These are phyloP conservation scores for Melanophora roralis DNA, from an alignment of 2,888 invertebrate genomes.

Conservation along the genomic window DNA sequence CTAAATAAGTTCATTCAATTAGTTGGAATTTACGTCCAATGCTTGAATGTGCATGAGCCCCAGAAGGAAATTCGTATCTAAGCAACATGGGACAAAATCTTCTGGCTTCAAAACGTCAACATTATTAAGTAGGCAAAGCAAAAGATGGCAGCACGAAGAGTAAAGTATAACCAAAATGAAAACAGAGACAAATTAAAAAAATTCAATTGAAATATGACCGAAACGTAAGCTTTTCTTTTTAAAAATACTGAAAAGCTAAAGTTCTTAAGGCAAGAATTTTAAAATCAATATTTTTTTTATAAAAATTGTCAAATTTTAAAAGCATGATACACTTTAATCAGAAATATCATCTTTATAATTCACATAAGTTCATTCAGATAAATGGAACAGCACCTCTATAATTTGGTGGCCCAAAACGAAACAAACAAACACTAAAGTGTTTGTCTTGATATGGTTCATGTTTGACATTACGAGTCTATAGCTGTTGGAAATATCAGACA, in stretches of 20 bases:
- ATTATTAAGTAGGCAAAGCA: neutral
- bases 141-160: neutral
- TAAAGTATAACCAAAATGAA: neutral
- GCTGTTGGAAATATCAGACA: too few species aligned
- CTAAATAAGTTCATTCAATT: constrained; percentile 66
- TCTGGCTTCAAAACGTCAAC: neutral
- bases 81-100: constrained; percentile 9
- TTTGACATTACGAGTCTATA: too few species aligned
- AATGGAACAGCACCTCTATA: too few species aligned
- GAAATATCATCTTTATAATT: too few species aligned
- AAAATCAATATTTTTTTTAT: too few species aligned
- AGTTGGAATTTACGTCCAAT: constrained; percentile 61
- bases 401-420: too few species aligned
- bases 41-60: neutral
- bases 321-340: too few species aligned
- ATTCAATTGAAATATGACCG: neutral
- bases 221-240: constrained; percentile 47
- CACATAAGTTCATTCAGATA: too few species aligned
- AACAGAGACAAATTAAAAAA: neutral
- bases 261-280: too few species aligned
- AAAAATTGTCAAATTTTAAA: too few species aligned
- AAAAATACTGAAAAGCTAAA: constrained; percentile 30
- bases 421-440: too few species aligned
- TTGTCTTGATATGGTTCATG: too few species aligned
- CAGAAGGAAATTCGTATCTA: constrained; percentile 33